Evolutionary conservation across 2,888 invertebrate genomes (phyloP).

Genomic region (Timema cristinae): DNA sequence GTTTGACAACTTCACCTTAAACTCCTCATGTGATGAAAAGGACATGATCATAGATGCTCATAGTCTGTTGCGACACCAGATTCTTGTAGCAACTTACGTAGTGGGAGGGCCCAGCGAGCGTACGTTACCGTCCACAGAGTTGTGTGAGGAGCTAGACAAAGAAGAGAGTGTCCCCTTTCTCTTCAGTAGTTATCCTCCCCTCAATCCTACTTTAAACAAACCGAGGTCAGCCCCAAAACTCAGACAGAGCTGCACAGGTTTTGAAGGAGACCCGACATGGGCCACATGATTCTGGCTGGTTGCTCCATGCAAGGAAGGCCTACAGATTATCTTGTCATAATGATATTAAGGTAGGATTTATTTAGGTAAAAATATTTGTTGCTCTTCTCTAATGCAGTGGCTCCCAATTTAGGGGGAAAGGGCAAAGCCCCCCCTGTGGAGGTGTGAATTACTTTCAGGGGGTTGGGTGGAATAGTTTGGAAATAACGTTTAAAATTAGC

Average conservation of each 20-base stretch:
- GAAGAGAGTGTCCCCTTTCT: background rate
- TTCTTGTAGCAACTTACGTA: conserved; percentile 13
- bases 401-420: no score
- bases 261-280: conserved; percentile 25
- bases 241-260: conserved; percentile 24
- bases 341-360: conserved; percentile 21
- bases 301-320: conserved; percentile 22
- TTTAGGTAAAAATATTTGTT: no score
- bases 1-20: no score
- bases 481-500: no score
- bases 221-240: conserved; percentile 8
- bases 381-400: no score
- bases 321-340: conserved; percentile 22
- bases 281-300: conserved; percentile 27
- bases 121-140: background rate
- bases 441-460: no score
- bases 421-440: no score
- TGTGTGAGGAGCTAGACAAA: background rate
- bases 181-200: conserved; percentile 18
- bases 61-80: conserved; percentile 20
- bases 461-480: no score
- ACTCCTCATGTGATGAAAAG: no score
- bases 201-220: background rate
- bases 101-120: conserved; percentile 18
- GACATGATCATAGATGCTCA: conserved; percentile 19